phyloP scores from a whole-genome alignment of 2,113 vertebrate species.

The Toxostoma redivivum region DNA sequence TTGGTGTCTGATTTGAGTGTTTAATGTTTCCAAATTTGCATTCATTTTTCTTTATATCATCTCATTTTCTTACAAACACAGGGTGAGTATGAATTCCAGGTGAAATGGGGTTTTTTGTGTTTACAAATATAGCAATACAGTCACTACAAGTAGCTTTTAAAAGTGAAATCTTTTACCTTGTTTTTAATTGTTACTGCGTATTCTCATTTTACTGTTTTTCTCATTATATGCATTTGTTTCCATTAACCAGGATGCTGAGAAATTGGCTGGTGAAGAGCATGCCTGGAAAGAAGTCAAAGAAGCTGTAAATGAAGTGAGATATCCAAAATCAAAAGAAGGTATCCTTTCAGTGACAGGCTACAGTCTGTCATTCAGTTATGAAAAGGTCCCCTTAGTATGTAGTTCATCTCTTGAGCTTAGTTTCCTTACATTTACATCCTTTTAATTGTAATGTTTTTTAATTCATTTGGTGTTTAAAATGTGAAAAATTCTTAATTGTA shows the following conservation, averaged over 20 bases:
- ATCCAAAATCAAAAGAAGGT: constrained; percentile 74
- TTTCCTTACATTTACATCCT: not conserved
- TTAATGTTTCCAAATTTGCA: not conserved
- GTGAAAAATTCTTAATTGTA: not conserved
- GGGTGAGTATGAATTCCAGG: not conserved
- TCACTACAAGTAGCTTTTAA: not conserved
- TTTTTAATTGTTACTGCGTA: not conserved
- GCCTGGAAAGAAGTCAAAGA: constrained; percentile 74
- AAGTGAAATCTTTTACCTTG: not conserved
- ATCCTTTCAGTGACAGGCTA: constrained; percentile 70
- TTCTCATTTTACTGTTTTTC: not conserved
- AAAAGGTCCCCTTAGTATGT: not conserved
- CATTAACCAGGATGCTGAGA: constrained; percentile 76
- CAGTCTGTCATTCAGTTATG: not conserved
- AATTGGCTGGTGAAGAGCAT: constrained; percentile 75
- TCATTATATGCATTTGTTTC: constrained; percentile 22
- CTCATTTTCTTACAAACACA: not conserved
- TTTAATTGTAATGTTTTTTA: not conserved
- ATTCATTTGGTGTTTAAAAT: not conserved
- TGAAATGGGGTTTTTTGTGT: not conserved
- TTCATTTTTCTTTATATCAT: not conserved
- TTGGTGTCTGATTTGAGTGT: not conserved
- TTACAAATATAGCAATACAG: not conserved
- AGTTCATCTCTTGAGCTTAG: not conserved
- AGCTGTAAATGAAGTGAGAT: constrained; percentile 67